Base-by-base conservation (phyloP, 1,140 invertebrate genomes). In the Elymnias hypermnestra region DNA sequence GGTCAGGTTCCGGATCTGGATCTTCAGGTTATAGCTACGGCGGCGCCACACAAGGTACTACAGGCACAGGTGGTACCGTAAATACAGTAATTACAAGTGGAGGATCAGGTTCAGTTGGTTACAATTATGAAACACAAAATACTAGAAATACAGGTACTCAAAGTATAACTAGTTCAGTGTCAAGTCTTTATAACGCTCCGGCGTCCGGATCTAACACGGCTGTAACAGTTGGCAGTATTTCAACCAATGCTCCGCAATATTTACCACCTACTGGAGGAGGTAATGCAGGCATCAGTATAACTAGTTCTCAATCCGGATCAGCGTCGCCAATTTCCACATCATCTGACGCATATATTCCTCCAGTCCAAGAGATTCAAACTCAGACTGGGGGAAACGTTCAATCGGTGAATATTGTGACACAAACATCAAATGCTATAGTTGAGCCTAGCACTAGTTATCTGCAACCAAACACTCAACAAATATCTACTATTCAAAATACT, bases 181-280 rank as follows among this genome's bases (percentile, higher is more conserved):
- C 57, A 1, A 50, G 28, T 15, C 15, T 18, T 6, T 39, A 36
- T 12, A 18, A 14, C 12, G 12, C 22, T 18, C 38, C 46, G 18
- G 23, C 26, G 21, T 40, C 36, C 13, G 37, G 12, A 13, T 28
- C 33, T 46, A 35, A 31, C 19, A 33, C 22, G 5, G 26, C 36
- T 37, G 28, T n/a, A n/a, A n/a, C 29, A 8, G 9, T n/a, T 3
- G 49, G n/a, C 3, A 33, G 38, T 5, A 52, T 62, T 1, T 72
- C 69, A 9, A 77, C 73, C 7, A 71, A 62, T 28, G 66, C 71
- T 9, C 67, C 70, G 10, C 53, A 65, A 44, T 75, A 78, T 64
- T 65, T 75, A 38, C 72, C 74, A 2, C 74, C 69, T 14, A 35
- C 26, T 48, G 49, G 29, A 25, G 28, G 29, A 18, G 25, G 41